Percentiles rank a stretch among this genome's conserved stretches.
phyloP scores from a whole-genome alignment of 2,888 invertebrate species.

The Philereme transversata region DNA sequence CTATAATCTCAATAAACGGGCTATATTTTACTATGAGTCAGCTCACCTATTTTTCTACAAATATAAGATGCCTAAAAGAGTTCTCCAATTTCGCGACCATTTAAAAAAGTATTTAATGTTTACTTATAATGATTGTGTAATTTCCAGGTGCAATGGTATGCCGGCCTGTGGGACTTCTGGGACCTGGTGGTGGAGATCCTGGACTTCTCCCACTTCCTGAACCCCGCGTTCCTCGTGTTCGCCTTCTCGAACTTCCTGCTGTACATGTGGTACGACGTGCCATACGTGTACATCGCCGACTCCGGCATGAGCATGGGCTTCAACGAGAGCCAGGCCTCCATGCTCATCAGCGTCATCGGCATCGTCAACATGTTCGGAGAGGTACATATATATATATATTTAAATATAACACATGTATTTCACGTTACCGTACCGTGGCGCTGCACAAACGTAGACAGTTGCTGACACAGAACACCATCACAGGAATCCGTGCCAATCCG shows the following conservation, averaged over 20 bases:
- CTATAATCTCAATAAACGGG: no score
- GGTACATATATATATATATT: slow-evolving; percentile 83
- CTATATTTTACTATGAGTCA: no score
- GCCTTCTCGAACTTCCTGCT: slow-evolving; percentile 94
- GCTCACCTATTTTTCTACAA: no score
- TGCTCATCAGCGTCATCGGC: slow-evolving; percentile 94
- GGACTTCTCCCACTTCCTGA: slow-evolving; percentile 91
- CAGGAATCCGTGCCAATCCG: no score
- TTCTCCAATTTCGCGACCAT: no score
- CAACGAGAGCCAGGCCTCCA: slow-evolving; percentile 89
- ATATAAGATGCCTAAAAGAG: no score
- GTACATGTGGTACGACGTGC: slow-evolving; percentile 97
- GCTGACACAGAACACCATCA: no score
- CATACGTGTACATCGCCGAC: slow-evolving; percentile 95
- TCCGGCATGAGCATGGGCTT: slow-evolving; percentile 89
- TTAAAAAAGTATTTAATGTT: no score
- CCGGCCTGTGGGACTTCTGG: slow-evolving; percentile 90
- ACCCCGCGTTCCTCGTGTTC: slow-evolving; percentile 90
- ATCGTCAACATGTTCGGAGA: slow-evolving; percentile 95
- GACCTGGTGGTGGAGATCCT: slow-evolving; percentile 90
- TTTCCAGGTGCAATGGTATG: slow-evolving; percentile 86
- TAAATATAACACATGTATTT: no score
- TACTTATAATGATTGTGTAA: not conserved
- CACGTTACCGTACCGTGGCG: no score
- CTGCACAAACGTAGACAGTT: no score